Percentiles rank a stretch among this genome's conserved stretches.
Evolutionary conservation across 2,797 vertebrate species (phyloP).

Genomic region (Garrulus glandarius): DNA sequence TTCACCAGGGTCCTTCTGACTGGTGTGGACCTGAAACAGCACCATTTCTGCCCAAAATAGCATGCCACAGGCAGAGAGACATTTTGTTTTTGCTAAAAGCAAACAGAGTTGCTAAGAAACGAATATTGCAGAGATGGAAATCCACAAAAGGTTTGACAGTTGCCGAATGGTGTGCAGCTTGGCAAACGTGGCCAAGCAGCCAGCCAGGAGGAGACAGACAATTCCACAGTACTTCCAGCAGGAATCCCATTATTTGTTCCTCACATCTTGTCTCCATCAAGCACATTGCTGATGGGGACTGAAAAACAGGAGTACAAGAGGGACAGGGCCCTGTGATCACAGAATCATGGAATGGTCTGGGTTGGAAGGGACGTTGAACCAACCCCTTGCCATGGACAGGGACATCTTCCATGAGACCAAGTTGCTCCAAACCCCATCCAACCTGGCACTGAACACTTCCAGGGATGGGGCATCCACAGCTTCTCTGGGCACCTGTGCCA

Average conservation of each 20-base stretch:
- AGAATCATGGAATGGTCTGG: background rate
- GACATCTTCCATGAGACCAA: background rate
- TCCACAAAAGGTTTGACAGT: conserved; percentile 42
- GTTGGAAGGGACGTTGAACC: background rate
- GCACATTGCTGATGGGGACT: background rate
- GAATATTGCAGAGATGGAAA: conserved; percentile 53
- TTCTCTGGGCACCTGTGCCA: background rate
- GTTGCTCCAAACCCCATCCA: fast-evolving
- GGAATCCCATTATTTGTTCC: background rate
- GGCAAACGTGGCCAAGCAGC: background rate
- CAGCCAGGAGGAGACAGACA: background rate
- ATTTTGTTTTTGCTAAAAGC: conserved; percentile 64
- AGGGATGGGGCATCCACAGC: background rate
- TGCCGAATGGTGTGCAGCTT: background rate
- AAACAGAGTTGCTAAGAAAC: conserved; percentile 74
- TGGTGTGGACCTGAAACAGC: conserved; percentile 7
- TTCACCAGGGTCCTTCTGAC: conserved; percentile 30
- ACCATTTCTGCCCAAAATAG: conserved; percentile 54
- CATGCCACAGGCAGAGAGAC: conserved; percentile 57
- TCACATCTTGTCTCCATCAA: background rate
- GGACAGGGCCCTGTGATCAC: background rate
- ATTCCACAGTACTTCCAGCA: background rate
- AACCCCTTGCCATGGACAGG: background rate
- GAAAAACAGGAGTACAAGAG: background rate
- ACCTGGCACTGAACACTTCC: fast-evolving